These are phyloP conservation scores for Baryphthengus martii DNA, from an alignment of 2,113 vertebrate genomes.

Conservation along the genomic window DNA sequence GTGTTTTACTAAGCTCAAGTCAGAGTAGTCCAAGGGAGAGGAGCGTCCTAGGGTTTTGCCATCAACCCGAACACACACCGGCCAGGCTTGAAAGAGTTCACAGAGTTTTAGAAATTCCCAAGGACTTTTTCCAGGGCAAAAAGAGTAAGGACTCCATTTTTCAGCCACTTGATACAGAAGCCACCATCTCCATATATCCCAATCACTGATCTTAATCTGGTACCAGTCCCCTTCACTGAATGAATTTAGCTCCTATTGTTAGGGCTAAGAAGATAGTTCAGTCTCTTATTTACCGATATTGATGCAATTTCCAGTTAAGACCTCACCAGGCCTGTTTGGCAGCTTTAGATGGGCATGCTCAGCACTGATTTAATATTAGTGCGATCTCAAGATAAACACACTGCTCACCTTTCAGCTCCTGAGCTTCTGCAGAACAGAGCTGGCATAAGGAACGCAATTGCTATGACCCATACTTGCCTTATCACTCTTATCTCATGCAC, in stretches of 20 bases:
- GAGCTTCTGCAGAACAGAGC: background rate
- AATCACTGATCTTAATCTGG: background rate
- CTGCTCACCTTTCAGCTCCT: background rate
- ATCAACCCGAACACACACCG: background rate
- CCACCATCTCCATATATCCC: background rate
- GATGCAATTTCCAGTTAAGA: background rate
- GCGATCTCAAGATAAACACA: background rate
- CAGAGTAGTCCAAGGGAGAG: background rate
- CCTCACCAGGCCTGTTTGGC: background rate
- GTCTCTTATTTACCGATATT: background rate
- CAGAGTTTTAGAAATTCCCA: background rate
- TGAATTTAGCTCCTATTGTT: background rate
- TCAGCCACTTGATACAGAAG: background rate
- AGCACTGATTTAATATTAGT: background rate
- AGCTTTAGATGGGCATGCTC: background rate
- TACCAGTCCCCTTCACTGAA: background rate
- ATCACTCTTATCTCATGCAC: background rate
- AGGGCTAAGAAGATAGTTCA: background rate
- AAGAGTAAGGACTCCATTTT: background rate
- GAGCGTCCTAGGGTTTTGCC: background rate
- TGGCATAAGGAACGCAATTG: background rate
- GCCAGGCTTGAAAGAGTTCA: background rate
- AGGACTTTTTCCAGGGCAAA: background rate
- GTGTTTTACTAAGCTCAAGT: background rate
- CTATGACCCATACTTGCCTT: background rate